Base-by-base conservation (phyloP, 2,888 invertebrate genomes). In the Meiosimyza platycephala region DNA sequence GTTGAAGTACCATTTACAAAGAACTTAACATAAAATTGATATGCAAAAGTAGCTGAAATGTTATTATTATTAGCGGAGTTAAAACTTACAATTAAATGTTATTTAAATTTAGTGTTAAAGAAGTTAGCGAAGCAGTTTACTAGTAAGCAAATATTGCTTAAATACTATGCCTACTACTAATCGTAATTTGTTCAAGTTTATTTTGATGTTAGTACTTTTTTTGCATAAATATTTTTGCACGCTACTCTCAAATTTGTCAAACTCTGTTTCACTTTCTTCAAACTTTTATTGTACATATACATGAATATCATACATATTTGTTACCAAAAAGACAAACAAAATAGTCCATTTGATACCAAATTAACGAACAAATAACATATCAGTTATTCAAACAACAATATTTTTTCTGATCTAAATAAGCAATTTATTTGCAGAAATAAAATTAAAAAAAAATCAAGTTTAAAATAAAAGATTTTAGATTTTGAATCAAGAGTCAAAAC, bases 41-140 rank as follows among this genome's bases (percentile, higher is more conserved):
- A 16, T 40, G 18, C 18, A 50, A 50, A 52, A 28, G 65, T 66
- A 54, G 65, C 52, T 2, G 48, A 67, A 67, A 48, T 67, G 67
- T 67, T 66, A 16, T 66, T 40, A 54, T 54, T 15, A 66, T 16
- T 66, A 66, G 54, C 54, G 11, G 4, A 52, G 65, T 66, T 65
- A 33, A 67, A 47, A 40, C 47, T 16, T 55, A 55, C 54, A 40
- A 6, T 55, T 51, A 50, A 66, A 66, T 52, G 28, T 33, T 66
- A 66, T 52, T 66, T 16, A 40, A 66, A 52, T 28, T 15, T 66
- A 66, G 54, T 33, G 11, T 40, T 40, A 40, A 1, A 40, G 40
- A 40, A 6, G 40, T 40, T 40, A 54, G 52, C 28, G n/a, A 33
- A 16, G n/a, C 1, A 66, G 51, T 18, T 28, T 28, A 52, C n/a